Base-by-base conservation (phyloP, 2,797 vertebrate species). In the Tamandua tetradactyla region DNA sequence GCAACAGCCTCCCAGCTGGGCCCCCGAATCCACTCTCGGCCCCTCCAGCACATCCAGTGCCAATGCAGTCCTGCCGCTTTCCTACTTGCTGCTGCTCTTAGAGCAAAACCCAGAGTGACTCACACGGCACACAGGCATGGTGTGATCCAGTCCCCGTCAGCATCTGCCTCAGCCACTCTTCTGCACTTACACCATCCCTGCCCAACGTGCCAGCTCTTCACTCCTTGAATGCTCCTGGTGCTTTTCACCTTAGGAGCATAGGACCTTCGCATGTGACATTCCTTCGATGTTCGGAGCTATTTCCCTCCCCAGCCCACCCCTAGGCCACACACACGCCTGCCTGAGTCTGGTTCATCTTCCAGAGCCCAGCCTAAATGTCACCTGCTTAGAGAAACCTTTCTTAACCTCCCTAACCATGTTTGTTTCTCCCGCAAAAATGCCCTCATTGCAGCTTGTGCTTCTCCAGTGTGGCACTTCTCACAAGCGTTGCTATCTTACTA, bases 361-460 rank as follows among this genome's bases (percentile, higher is more conserved):
- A 89, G 59, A 83, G 47, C 42, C 27, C 75, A 61, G 17, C 4
- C 78, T 68, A 78, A 80, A n/a, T 30, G 37, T 35, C 62, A 72
- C 9, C 22, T 59, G 11, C 42, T 74, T 64, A 17, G 49, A 76
- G 59, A 86, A 71, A 35, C 4, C 79, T 82, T 68, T 14, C 2
- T 1, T 25, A 75, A 52, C 20, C 23, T 12, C 1, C 12, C 10
- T 11, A 0, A 71, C 49, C 71, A 68, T 0, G 5, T 37, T 30
- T 40, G 61, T 27, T 25, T 68, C 23, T 47, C 40, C 71, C 40
- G 7, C 17, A 62, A 66, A 81, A 82, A 22, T 13, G 32, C 15
- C 55, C 57, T 89, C 22, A 3, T 8, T 82, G 59, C 4, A 47
- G 61, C 69, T 72, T 49, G 30, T 18, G 30, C 10, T 62, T 64